Evolutionary conservation across 2,888 invertebrate species (phyloP).

Genomic region (Lycaena phlaeas): DNA sequence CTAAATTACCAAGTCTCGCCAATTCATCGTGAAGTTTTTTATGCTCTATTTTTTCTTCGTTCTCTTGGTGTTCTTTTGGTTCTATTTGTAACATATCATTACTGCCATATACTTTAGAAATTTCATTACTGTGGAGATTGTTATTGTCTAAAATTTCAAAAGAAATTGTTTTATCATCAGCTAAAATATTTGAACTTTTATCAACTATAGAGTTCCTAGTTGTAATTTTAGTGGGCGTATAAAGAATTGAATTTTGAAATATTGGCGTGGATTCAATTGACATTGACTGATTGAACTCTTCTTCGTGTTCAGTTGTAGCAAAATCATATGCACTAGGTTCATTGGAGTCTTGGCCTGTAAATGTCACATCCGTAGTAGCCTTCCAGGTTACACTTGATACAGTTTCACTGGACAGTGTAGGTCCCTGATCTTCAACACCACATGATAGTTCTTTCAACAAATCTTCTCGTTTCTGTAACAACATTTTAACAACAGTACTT

Average conservation of each 20-base stretch:
- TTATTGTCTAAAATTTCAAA: conserved; percentile 33
- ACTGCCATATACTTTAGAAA: conserved; percentile 36
- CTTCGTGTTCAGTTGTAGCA: conserved; percentile 37
- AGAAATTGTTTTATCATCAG: conserved; percentile 33
- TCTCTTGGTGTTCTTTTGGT: conserved; percentile 44
- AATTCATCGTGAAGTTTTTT: conserved; percentile 59
- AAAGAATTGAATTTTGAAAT: conserved; percentile 20
- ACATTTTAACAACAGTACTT: too few species aligned
- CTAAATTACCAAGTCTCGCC: conserved; percentile 52
- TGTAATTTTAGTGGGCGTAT: conserved; percentile 20
- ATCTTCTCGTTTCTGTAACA: conserved; percentile 72
- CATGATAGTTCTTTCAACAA: conserved; percentile 75
- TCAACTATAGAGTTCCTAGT: conserved; percentile 10
- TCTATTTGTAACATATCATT: conserved; percentile 42
- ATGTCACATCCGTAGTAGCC: conserved; percentile 30
- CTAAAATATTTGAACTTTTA: conserved; percentile 17
- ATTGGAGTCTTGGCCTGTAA: conserved; percentile 39
- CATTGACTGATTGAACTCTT: conserved; percentile 32
- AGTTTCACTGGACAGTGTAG: conserved; percentile 30
- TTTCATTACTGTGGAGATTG: conserved; percentile 50
- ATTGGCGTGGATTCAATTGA: conserved; percentile 27
- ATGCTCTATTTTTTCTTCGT: conserved; percentile 52
- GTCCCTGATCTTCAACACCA: conserved; percentile 57
- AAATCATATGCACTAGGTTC: conserved; percentile 39
- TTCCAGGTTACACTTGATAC: conserved; percentile 33